These are phyloP conservation scores for Linyphia triangularis DNA, from an alignment of 2,888 invertebrate species.

Conservation along the genomic window DNA sequence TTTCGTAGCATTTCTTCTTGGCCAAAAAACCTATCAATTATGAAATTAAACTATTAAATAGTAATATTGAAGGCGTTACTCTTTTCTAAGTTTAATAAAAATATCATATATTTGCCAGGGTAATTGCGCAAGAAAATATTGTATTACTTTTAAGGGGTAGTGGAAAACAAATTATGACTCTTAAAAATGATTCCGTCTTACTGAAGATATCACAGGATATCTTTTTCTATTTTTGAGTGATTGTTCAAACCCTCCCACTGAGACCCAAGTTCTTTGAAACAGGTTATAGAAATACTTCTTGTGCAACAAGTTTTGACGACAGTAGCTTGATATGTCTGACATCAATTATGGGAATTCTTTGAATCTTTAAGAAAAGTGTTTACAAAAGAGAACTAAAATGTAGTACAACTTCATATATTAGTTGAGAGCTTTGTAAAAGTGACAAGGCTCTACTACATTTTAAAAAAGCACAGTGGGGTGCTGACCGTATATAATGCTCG, in stretches of 20 bases:
- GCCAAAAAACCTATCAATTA: too few relatives aligned
- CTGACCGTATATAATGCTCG: background rate
- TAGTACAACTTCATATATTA: background rate
- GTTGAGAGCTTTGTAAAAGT: background rate
- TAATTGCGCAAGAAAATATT: too few relatives aligned
- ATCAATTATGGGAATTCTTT: slow-evolving; percentile 40
- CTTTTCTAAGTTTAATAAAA: too few relatives aligned
- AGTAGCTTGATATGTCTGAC: slow-evolving; percentile 31
- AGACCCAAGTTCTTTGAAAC: slow-evolving; percentile 14
- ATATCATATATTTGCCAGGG: too few relatives aligned
- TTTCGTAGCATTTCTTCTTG: too few relatives aligned
- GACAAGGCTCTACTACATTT: background rate
- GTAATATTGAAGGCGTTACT: too few relatives aligned
- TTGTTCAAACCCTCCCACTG: background rate
- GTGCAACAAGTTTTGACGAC: slow-evolving; percentile 20
- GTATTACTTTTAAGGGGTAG: too few relatives aligned
- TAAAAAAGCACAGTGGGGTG: slow-evolving; percentile 2
- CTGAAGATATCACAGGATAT: too few relatives aligned
- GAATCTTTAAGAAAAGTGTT: slow-evolving; percentile 17
- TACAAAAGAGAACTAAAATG: slow-evolving; percentile 2
- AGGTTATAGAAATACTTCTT: slow-evolving; percentile 28
- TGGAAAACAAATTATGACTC: too few relatives aligned
- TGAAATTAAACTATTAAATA: too few relatives aligned
- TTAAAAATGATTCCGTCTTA: too few relatives aligned
- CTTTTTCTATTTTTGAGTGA: background rate